Conservation (phyloP, 2,113 vertebrate genomes). For the Hydropotes inermis region DNA sequence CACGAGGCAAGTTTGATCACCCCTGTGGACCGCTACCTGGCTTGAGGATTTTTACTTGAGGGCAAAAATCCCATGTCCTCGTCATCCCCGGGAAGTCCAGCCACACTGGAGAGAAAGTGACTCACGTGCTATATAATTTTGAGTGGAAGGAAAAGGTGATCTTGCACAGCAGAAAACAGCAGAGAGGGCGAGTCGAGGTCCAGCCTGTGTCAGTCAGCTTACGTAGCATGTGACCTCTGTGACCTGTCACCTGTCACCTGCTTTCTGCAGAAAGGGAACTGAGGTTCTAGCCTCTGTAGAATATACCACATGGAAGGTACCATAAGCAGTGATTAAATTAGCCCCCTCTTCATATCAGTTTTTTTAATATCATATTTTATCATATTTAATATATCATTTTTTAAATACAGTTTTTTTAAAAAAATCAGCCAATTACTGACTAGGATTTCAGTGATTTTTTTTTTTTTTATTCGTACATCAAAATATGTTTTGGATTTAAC, state of each 20-base stretch:
- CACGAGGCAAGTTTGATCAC: conserved; percentile 39
- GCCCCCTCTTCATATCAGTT: neutral
- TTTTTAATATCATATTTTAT: too few relatives aligned
- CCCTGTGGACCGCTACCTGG: neutral
- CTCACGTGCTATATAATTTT: neutral
- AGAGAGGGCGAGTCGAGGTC: neutral
- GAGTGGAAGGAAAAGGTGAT: neutral
- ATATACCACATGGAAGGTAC: neutral
- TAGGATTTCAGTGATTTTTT: neutral
- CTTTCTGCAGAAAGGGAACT: neutral
- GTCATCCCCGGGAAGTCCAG: neutral
- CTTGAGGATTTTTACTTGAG: neutral
- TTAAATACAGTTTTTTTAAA: neutral
- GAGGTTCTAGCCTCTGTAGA: neutral
- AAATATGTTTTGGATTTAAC: neutral
- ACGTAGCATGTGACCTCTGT: neutral
- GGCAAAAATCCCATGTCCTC: neutral
- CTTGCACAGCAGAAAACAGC: neutral
- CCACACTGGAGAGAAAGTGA: neutral
- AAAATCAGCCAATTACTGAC: neutral
- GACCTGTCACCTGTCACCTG: neutral
- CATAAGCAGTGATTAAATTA: neutral
- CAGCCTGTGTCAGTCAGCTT: neutral
- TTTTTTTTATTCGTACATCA: neutral
- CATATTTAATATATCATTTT: too few relatives aligned